phyloP scores from a whole-genome alignment of 2,888 invertebrate species.

The Liposcelis brunnea region DNA sequence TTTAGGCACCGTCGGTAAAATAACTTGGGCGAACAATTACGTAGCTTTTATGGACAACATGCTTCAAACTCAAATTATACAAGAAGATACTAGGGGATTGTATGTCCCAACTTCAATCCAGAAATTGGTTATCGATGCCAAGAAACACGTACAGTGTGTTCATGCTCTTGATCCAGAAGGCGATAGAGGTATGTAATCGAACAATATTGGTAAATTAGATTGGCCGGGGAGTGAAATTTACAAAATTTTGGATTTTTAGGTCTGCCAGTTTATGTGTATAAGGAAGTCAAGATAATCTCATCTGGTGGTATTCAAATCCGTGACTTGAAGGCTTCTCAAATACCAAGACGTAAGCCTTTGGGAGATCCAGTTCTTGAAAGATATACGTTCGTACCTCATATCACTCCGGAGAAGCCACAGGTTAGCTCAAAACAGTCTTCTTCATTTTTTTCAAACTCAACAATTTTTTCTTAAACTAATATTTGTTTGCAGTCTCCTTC shows the following conservation, averaged over 20 bases:
- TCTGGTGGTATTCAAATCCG: conserved; percentile 62
- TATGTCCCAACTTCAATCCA: conserved; percentile 60
- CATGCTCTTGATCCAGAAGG: conserved; percentile 22
- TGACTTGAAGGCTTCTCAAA: conserved; percentile 58
- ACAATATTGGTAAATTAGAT: too few species aligned
- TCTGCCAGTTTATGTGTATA: conserved; percentile 29
- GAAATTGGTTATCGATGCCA: conserved; percentile 48
- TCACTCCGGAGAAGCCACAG: conserved; percentile 18
- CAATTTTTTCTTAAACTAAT: background rate
- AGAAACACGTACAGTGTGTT: conserved; percentile 36
- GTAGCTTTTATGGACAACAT: conserved; percentile 76
- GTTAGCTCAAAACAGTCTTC: conserved; percentile 24
- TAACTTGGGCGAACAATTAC: conserved; percentile 69
- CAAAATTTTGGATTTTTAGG: conserved; percentile 4
- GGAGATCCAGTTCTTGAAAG: conserved; percentile 62
- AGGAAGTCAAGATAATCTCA: conserved; percentile 32
- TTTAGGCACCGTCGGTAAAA: conserved; percentile 30
- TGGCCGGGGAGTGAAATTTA: too few species aligned
- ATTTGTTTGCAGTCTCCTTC: too few species aligned
- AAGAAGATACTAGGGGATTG: conserved; percentile 47
- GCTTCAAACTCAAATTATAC: conserved; percentile 63
- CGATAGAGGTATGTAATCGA: too few species aligned
- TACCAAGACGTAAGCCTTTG: conserved; percentile 46
- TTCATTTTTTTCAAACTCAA: conserved; percentile 18
- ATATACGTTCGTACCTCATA: conserved; percentile 52